Percentiles rank a stretch among this genome's conserved stretches.
These are phyloP conservation scores for Idaea dimidiata DNA, from an alignment of 2,888 invertebrate species.

Conservation along the genomic window DNA sequence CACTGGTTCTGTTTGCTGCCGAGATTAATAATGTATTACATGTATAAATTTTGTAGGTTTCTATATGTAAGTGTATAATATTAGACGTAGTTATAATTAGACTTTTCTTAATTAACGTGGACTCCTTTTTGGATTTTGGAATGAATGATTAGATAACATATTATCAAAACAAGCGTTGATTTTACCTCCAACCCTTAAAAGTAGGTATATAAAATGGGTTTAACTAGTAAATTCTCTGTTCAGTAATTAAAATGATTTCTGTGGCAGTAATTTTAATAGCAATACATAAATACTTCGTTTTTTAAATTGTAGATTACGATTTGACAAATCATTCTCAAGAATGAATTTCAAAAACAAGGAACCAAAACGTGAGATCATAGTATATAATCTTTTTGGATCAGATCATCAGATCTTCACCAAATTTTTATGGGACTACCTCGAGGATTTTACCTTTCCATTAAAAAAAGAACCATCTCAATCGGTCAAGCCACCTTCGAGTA, in stretches of 20 bases:
- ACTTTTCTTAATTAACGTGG: neutral
- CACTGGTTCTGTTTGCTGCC: slow-evolving; percentile 11
- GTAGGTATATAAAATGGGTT: neutral
- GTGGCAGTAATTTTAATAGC: neutral
- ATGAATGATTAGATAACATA: neutral
- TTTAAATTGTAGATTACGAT: too few relatives aligned
- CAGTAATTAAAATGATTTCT: neutral
- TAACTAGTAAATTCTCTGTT: neutral
- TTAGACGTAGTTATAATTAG: neutral
- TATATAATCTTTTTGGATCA: too few relatives aligned
- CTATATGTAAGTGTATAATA: too few relatives aligned
- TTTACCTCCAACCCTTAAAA: neutral
- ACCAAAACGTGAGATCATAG: too few relatives aligned
- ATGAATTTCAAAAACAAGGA: too few relatives aligned
- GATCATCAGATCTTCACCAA: too few relatives aligned
- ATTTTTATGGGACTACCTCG: too few relatives aligned
- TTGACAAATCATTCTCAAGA: too few relatives aligned
- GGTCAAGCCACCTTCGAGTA: too few relatives aligned
- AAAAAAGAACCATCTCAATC: too few relatives aligned
- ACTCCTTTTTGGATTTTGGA: neutral
- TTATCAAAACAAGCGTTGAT: neutral
- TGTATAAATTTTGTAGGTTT: neutral
- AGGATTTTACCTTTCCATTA: too few relatives aligned
- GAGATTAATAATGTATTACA: neutral
- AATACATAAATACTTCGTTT: too few relatives aligned